Conservation (phyloP, 2,113 vertebrate species). For the Megaceryle maxima region DNA sequence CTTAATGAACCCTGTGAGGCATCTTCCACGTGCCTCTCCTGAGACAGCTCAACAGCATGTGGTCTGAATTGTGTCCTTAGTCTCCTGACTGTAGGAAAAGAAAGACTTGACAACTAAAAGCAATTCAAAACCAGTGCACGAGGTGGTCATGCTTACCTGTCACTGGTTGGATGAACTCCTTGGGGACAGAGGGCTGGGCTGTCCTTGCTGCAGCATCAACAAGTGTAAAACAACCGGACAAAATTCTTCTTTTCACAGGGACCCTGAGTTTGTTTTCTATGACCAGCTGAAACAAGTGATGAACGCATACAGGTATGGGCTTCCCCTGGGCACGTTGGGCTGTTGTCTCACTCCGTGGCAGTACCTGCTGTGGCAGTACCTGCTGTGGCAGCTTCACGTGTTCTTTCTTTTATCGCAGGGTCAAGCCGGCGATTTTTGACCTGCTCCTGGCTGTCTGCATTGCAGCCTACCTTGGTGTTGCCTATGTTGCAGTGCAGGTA, state of each 20-base stretch:
- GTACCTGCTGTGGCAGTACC: background rate
- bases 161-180: background rate
- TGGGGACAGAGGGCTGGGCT: background rate
- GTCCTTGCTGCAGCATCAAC: background rate
- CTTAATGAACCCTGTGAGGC: background rate
- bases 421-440: conserved; percentile 99
- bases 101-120: background rate
- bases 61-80: background rate
- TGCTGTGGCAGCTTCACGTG: background rate
- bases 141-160: background rate
- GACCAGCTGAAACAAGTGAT: conserved; percentile 98
- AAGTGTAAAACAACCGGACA: background rate
- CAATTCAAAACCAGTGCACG: background rate
- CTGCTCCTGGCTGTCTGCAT: conserved; percentile 94
- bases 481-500: conserved; percentile 94
- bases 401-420: conserved; percentile 73
- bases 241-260: conserved; percentile 73
- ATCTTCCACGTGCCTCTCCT: background rate
- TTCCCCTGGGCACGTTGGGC: background rate
- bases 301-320: conserved; percentile 94
- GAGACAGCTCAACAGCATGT: background rate
- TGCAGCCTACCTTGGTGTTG: conserved; percentile 90
- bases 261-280: conserved; percentile 98
- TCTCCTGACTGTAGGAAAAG: background rate
- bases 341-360: background rate